A percentile compares a stretch with the other conserved stretches of the same genome.
Evolutionary conservation across 2,888 invertebrate species (phyloP).

Genomic region (Diabrotica balteata): DNA sequence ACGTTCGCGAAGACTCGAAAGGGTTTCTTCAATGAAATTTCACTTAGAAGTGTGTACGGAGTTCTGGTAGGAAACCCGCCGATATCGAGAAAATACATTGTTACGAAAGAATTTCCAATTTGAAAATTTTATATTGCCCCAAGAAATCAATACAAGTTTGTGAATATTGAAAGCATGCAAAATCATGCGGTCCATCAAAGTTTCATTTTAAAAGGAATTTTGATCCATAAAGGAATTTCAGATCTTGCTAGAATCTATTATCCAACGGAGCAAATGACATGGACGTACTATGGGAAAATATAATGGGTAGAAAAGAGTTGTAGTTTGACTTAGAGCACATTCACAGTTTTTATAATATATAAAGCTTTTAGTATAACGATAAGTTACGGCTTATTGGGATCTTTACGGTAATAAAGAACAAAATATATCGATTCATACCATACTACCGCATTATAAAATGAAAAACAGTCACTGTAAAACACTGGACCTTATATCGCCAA

Average conservation of each 20-base stretch:
- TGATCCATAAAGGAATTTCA: conserved; percentile 48
- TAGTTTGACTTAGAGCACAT: too few species aligned
- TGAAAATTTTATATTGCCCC: conserved; percentile 34
- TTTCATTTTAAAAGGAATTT: conserved; percentile 54
- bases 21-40: conserved; percentile 24
- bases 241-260: conserved; percentile 48
- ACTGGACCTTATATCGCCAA: too few species aligned
- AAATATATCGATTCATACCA: too few species aligned
- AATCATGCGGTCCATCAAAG: conserved; percentile 54
- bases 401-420: too few species aligned
- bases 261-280: conserved; percentile 13
- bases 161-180: conserved; percentile 49
- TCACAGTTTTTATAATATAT: too few species aligned
- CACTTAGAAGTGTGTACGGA: conserved; percentile 16
- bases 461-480: too few species aligned
- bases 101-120: conserved; percentile 36
- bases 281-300: conserved; percentile 3
- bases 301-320: neutral
- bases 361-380: too few species aligned
- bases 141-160: conserved; percentile 40
- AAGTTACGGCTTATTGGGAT: too few species aligned
- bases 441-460: too few species aligned
- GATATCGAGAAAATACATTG: conserved; percentile 23
- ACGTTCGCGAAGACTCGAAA: conserved; percentile 4
- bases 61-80: conserved; percentile 8